Base-by-base conservation (phyloP, 2,888 invertebrate genomes). In the Prosapia bicincta region DNA sequence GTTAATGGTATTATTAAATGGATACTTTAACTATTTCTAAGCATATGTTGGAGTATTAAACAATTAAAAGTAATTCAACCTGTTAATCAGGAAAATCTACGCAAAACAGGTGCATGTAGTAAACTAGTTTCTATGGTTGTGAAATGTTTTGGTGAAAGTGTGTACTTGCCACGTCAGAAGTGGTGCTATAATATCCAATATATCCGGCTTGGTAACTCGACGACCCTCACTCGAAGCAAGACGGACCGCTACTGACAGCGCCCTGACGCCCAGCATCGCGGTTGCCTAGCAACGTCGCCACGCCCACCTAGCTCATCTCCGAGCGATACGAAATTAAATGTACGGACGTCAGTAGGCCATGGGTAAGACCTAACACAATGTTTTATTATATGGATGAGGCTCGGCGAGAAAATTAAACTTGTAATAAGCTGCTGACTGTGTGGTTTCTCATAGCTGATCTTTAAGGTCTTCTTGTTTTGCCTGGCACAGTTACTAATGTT, bases 291-390 rank as follows among this genome's bases (percentile, higher is more conserved):
- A 54, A 54, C 54, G 54, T 5, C n/a, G 20, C 54, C 54, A 54
- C 54, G 54, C 54, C 54, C 54, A 54, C 54, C n/a, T 54, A 54
- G 54, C 54, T 54, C 54, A 54, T 54, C 54, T 54, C 54, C 54
- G 20, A 54, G 54, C 20, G 54, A 54, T 20, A 5, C 3, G 20
- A 54, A 54, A 54, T 54, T 54, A 54, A 54, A 54, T 54, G 54
- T 54, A 54, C 7, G 20, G 54, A 54, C 54, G 54, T 54, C 54
- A 54, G 54, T 54, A 54, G 54, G 54, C 54, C 54, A 54, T 54
- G 3, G n/a, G 20, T 54, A 54, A 2, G 20, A 54, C 54, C 54
- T 54, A 54, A 20, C 54, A 20, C 54, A 54, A 54, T 54, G 20
- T 54, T 54, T 54, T 54, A 20, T n/a, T 5, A 10, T 3, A 54